A percentile compares a stretch with the other conserved stretches of the same genome.
These are phyloP conservation scores for Drosophila malerkotliana DNA, from an alignment of 1,140 invertebrate species.

Conservation along the genomic window DNA sequence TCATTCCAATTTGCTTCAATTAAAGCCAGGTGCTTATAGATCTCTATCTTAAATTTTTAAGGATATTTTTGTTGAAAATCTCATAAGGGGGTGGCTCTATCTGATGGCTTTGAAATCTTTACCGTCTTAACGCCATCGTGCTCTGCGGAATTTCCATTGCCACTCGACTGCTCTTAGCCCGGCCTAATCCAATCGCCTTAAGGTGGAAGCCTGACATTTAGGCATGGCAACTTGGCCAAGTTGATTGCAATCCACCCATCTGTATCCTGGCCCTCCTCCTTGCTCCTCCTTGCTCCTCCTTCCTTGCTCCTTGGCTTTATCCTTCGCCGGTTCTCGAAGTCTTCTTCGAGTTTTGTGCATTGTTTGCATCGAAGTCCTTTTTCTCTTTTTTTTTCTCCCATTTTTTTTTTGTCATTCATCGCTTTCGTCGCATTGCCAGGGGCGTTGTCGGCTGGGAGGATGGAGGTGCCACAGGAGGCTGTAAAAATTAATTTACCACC, in stretches of 20 bases:
- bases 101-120: not conserved
- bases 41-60: not conserved
- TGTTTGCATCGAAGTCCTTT: slow-evolving; percentile 35
- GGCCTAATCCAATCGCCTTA: slow-evolving; percentile 40
- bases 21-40: slow-evolving; percentile 36
- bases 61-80: no score
- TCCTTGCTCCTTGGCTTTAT: not conserved
- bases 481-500: slow-evolving; percentile 46
- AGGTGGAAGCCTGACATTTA: slow-evolving; percentile 34
- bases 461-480: slow-evolving; percentile 7
- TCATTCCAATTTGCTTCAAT: slow-evolving; percentile 65
- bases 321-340: not conserved
- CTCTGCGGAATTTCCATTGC: slow-evolving; percentile 23
- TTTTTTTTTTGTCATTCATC: slow-evolving; percentile 28
- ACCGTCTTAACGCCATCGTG: slow-evolving; percentile 7
- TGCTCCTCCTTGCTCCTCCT: not conserved
- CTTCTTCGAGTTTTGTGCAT: slow-evolving; percentile 29
- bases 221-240: slow-evolving; percentile 12
- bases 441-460: not conserved
- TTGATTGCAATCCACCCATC: slow-evolving; percentile 28
- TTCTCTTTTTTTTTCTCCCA: not conserved
- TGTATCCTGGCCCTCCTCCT: not conserved
- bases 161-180: not conserved
- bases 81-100: no score
- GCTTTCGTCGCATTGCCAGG: slow-evolving; percentile 1